These are phyloP conservation scores for Drosophila ananassae DNA, from an alignment of 1,140 invertebrate genomes.

Conservation along the genomic window DNA sequence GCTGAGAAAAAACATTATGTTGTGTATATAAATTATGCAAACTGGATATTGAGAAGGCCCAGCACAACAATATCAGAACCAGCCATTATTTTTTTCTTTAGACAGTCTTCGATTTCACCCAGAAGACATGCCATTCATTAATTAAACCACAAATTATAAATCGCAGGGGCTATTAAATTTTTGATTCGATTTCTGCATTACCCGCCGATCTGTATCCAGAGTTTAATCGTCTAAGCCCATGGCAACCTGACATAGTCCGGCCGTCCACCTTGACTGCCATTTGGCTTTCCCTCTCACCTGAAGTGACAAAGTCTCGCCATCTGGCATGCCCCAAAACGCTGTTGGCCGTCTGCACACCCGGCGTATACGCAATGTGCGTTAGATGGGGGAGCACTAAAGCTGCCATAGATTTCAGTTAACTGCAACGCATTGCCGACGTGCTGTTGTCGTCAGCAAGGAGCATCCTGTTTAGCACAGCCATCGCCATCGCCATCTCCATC, in stretches of 20 bases:
- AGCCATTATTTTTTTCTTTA: too few species aligned
- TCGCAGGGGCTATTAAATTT: background rate
- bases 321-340: conserved; percentile 45
- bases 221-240: background rate
- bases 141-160: background rate
- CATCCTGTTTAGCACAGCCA: conserved; percentile 8
- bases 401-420: conserved; percentile 74
- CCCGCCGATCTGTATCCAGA: background rate
- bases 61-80: conserved; percentile 45
- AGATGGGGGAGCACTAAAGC: conserved; percentile 9
- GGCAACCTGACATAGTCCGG: conserved; percentile 7
- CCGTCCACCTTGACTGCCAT: conserved; percentile 1
- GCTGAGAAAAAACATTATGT: background rate
- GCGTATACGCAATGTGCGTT: conserved; percentile 54
- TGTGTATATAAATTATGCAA: conserved; percentile 38
- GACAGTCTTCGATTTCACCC: too few species aligned
- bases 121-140: background rate
- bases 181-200: background rate
- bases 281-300: conserved; percentile 40
- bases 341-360: conserved; percentile 51
- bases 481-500: conserved; percentile 24
- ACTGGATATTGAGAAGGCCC: conserved; percentile 11
- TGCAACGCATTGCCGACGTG: conserved; percentile 49
- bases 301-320: conserved; percentile 52
- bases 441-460: conserved; percentile 56